phyloP scores from a whole-genome alignment of 2,797 vertebrate genomes.

The Poeciliopsis infans region DNA sequence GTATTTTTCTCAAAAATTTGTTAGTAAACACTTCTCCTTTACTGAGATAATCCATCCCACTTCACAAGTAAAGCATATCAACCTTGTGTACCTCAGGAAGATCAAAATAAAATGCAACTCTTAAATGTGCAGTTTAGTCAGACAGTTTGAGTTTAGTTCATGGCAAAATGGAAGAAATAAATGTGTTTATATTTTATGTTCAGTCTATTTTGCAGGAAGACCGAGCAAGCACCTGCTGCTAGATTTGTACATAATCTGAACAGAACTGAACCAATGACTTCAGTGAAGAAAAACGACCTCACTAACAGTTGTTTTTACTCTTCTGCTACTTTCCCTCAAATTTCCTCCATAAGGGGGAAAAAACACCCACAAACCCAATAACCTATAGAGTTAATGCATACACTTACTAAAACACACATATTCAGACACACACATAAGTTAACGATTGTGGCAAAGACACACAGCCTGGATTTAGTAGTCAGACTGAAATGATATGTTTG shows the following conservation, averaged over 20 bases:
- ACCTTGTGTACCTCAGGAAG: too few relatives aligned
- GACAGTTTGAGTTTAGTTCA: too few relatives aligned
- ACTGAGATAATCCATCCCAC: too few relatives aligned
- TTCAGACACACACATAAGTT: slow-evolving; percentile 31
- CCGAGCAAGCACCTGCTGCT: background rate
- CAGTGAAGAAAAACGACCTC: slow-evolving; percentile 26
- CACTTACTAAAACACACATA: slow-evolving; percentile 14
- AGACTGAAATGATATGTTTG: slow-evolving; percentile 64
- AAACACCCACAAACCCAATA: slow-evolving; percentile 58
- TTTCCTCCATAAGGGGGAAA: slow-evolving; percentile 45
- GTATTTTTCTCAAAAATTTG: too few relatives aligned
- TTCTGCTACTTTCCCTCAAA: slow-evolving; percentile 45
- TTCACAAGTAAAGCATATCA: too few relatives aligned
- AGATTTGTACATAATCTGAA: slow-evolving; percentile 1
- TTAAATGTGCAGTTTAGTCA: too few relatives aligned
- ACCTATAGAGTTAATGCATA: slow-evolving; percentile 54
- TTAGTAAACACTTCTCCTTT: too few relatives aligned
- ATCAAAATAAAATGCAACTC: too few relatives aligned
- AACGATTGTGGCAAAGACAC: slow-evolving; percentile 63
- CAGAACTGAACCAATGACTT: slow-evolving; percentile 16
- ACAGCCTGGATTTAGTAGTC: slow-evolving; percentile 52
- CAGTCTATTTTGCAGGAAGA: background rate
- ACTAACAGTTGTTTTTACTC: slow-evolving; percentile 29
- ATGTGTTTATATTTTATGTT: too few relatives aligned
- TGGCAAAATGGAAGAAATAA: too few relatives aligned